Conservation (phyloP, 2,113 vertebrate species). For the Gopherus evgoodei region DNA sequence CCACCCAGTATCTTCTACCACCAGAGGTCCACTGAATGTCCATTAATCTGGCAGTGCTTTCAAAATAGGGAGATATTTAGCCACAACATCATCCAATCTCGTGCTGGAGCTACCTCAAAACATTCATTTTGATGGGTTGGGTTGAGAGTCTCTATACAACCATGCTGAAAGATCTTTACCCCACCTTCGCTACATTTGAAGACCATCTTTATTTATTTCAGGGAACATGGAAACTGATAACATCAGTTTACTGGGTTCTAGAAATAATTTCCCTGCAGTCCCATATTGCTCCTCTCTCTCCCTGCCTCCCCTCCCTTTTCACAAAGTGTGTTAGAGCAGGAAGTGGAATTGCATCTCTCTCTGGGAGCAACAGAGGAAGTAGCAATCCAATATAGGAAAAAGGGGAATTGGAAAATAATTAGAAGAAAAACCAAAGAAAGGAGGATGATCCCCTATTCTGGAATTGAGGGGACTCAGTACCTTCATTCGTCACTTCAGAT, state of each 20-base stretch:
- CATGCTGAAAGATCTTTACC: not conserved
- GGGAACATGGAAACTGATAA: not conserved
- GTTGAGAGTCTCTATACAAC: not conserved
- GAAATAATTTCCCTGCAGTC: not conserved
- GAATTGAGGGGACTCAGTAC: too few species aligned
- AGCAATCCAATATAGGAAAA: too few species aligned
- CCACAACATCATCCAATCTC: not conserved
- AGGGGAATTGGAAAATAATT: too few species aligned
- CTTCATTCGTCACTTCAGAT: too few species aligned
- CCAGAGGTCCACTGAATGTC: not conserved
- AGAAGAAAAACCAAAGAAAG: too few species aligned
- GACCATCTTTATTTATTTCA: not conserved
- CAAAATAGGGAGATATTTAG: not conserved
- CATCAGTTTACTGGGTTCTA: not conserved
- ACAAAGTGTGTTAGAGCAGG: too few species aligned
- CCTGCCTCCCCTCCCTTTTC: not conserved
- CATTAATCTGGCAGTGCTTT: not conserved
- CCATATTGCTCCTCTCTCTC: too few species aligned
- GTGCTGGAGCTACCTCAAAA: not conserved
- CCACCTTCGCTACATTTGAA: not conserved
- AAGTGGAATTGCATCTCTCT: too few species aligned
- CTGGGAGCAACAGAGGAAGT: too few species aligned
- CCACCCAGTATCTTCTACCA: not conserved
- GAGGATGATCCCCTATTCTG: too few species aligned
- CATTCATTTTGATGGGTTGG: not conserved